Evolutionary conservation across 2,113 vertebrate species (phyloP), one percentile per base, ranked within the genome.

Genomic region (Serinus canaria): DNA sequence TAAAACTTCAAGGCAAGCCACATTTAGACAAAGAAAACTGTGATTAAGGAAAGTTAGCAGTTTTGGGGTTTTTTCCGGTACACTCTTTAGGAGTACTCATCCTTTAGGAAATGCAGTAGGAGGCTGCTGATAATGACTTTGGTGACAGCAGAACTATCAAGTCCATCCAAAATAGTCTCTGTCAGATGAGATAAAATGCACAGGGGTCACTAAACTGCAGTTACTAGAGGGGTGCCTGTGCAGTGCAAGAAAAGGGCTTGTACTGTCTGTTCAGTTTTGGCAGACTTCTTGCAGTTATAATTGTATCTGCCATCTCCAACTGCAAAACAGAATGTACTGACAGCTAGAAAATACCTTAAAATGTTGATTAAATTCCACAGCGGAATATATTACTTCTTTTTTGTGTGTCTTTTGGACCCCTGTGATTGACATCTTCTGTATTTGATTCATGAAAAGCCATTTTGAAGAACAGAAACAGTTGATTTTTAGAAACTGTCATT

Each of bases 71-170:
- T 81, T 69, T 52, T 18, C 27, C 18, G 46, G 66, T 58, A 66
- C 55, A 13, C 27, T 83, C 19, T 91, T 76, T 67, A 39, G 30
- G 63, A 94, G 52, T 16, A n/a, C 50, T 95, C 30, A 46, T 91
- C 62, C 50, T 67, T 70, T 37, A 83, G 67, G 39, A 67, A 77
- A 7, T 63, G 79, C 52, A 22, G 73, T 41, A 63, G 82, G 85
- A 94, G 47, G 88, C 70, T 92, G 70, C 58, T 95, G 74, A 15
- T 84, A 64, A 70, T 41, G 58, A 69, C 72, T 70, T 59, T 22
- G 67, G 78, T 83, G 72, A 87, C 86, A 94, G 93, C 84, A 81
- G 89, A 76, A 88, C 86, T 90, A 87, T 64, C 76, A 47, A 66
- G 64, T 76, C 79, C 31, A 30, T 92, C 92, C 76, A 59, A 44